Evolutionary conservation across 92 coral and sea anemone species (phyloP), one percentile per base, ranked within the genome.

Genomic region (Epizoanthus scotinus): DNA sequence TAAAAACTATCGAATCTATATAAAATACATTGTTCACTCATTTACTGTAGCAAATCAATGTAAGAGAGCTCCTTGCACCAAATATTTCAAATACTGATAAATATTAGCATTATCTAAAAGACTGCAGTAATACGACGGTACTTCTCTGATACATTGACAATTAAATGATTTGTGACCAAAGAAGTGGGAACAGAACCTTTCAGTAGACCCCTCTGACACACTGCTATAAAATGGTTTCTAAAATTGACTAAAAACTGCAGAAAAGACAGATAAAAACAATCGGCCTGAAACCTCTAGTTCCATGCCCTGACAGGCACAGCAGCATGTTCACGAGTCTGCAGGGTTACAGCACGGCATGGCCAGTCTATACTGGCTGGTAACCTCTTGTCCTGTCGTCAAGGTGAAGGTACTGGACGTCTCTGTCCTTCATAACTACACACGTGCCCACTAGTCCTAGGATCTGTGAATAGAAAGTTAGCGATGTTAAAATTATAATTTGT

Each of bases 371-470:
- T 8, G 78, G 18, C 17, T 77, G 68, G 65, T 77, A 90, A 44
- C 88, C 93, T 17, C 78, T 31, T 70, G 85, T 71, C 50, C 92
- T 88, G 50, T 89, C 97, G 0, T 90, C 83, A 8, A 92, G 85
- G 31, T 78, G 74, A 27, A 85, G 82, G 78, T 92, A 92, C 22
- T 77, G 70, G 6, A 84, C 64, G 42, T 90, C 92, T 4, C 44
- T 78, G 77, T 80, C 83, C 25, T 63, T 83, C 85, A 92, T 90
- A 60, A 92, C 88, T 42, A 77, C 89, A 73, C 89, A 92, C 19
- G 94, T 84, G 26, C 92, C 92, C 27, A 92, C 66, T 85, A 92
- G 83, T 20, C 97, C 97, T 47, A 92, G 68, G 40, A 92, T 72
- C 97, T 92, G 87, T 34, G 49, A 18, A 84, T 20, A 55, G 79